A percentile compares a stretch with the other conserved stretches of the same genome.
phyloP scores from a whole-genome alignment of 2,888 invertebrate genomes.

The Xestia ashworthii region DNA sequence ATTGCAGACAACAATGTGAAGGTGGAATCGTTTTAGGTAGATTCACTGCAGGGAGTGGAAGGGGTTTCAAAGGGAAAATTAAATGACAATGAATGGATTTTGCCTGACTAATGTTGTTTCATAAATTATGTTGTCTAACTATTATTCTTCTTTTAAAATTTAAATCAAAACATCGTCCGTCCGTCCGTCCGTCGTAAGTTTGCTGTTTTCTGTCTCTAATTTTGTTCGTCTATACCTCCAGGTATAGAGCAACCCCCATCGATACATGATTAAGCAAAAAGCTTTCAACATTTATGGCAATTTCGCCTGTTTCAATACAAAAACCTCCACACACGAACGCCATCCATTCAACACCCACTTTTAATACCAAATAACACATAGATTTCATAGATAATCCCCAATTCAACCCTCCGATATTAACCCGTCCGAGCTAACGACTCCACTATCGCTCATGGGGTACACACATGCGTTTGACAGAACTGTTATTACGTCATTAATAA shows the following conservation, averaged over 20 bases:
- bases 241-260: background rate
- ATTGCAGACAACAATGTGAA: conserved; percentile 47
- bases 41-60: conserved; percentile 36
- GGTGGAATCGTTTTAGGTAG: conserved; percentile 44
- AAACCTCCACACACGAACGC: conserved; percentile 29
- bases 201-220: too few relatives aligned
- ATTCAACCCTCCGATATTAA: conserved; percentile 87
- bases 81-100: conserved; percentile 25
- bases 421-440: conserved; percentile 88
- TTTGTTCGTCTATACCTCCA: too few relatives aligned
- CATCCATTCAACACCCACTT: conserved; percentile 62
- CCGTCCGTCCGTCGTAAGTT: too few relatives aligned
- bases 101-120: conserved; percentile 24
- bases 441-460: conserved; percentile 89
- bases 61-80: conserved; percentile 41
- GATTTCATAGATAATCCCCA: conserved; percentile 85
- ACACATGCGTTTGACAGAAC: conserved; percentile 90
- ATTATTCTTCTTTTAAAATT: background rate
- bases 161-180: background rate
- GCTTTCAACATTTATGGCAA: background rate
- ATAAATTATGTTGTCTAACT: conserved; percentile 5
- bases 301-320: background rate
- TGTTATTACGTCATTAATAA: conserved; percentile 91
- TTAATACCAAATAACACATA: conserved; percentile 75
- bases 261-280: conserved; percentile 15